A percentile compares a stretch with the other conserved stretches of the same genome.
These are phyloP conservation scores for Hippocampus barbouri DNA, from an alignment of 2,113 vertebrate species.

Conservation along the genomic window DNA sequence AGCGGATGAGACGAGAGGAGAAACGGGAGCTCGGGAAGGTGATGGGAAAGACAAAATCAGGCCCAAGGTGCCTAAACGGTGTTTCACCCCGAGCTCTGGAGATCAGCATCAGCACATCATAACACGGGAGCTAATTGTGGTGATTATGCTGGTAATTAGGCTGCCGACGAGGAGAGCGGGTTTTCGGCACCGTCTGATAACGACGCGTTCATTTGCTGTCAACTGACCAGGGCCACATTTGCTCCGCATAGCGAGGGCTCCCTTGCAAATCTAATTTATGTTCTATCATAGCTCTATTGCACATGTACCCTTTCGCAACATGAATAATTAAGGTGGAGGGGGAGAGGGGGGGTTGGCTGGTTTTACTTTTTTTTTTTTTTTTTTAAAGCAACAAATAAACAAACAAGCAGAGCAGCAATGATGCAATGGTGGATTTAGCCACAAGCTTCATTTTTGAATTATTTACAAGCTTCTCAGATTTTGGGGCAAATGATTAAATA, in stretches of 20 bases:
- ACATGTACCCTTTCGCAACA: constrained; percentile 23
- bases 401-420: neutral
- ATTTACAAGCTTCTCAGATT: neutral
- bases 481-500: neutral
- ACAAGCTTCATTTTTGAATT: neutral
- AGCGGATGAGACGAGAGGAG: constrained; percentile 39
- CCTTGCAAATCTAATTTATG: constrained; percentile 24
- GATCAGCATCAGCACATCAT: constrained; percentile 62
- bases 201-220: constrained; percentile 58
- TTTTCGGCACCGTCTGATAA: constrained; percentile 43
- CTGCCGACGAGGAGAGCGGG: constrained; percentile 37
- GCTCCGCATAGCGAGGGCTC: neutral
- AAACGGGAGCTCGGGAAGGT: constrained; percentile 12
- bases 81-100: constrained; percentile 50
- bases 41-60: constrained; percentile 32
- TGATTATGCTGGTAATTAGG: constrained; percentile 41
- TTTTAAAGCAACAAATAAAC: neutral
- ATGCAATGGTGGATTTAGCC: neutral
- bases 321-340: neutral
- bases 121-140: constrained; percentile 52
- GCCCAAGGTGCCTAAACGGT: constrained; percentile 60
- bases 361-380: neutral
- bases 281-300: constrained; percentile 17
- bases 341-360: no score
- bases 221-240: constrained; percentile 7